Conservation (phyloP, 2,113 vertebrate genomes). For the Hemiscyllium ocellatum region DNA sequence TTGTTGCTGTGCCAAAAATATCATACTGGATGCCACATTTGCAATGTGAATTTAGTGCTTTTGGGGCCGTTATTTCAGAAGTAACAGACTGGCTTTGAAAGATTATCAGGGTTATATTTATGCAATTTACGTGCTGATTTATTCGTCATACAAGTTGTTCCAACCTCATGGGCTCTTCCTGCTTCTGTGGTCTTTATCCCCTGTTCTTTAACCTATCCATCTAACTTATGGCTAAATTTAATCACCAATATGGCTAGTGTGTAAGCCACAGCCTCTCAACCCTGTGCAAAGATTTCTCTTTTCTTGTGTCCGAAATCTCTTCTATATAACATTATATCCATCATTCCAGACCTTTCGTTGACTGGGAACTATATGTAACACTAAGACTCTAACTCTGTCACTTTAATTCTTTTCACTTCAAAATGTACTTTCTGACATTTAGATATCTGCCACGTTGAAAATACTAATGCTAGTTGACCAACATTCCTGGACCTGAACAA, state of each 20-base stretch:
- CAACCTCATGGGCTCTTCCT: background rate
- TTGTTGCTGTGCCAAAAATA: too few species aligned
- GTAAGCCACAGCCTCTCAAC: background rate
- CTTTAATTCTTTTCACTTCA: background rate
- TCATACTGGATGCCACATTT: background rate
- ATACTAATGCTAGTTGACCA: background rate
- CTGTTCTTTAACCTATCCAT: background rate
- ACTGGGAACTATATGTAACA: background rate
- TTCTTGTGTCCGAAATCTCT: background rate
- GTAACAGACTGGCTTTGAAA: background rate
- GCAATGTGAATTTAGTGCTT: background rate
- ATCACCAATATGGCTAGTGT: background rate
- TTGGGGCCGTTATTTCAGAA: background rate
- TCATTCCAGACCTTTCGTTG: background rate
- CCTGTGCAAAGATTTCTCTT: background rate
- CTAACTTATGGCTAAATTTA: background rate
- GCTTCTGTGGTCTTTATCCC: background rate
- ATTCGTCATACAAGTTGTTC: background rate
- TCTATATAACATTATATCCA: background rate
- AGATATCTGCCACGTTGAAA: background rate
- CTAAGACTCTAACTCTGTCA: background rate
- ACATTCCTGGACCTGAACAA: background rate
- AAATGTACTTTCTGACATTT: too few species aligned
- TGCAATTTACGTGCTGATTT: background rate
- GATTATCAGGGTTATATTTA: background rate